Evolutionary conservation across 2,113 vertebrate species (phyloP), one percentile per base, ranked within the genome.

Genomic region (Atractosteus spatula): DNA sequence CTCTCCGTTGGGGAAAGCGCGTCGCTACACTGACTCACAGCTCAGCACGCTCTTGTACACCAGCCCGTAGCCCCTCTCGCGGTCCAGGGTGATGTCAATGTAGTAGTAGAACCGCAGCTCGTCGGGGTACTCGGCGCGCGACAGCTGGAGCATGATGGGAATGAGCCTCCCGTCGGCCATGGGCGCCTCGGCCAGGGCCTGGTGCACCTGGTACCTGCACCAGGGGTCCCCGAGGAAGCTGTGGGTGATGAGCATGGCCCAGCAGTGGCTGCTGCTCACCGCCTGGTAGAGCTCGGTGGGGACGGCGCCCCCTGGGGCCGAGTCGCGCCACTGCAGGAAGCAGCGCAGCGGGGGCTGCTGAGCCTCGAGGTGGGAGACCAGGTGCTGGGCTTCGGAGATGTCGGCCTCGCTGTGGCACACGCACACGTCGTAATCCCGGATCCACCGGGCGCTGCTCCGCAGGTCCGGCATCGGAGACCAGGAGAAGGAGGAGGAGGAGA

Each of bases 141-240:
- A 62, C 76, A 96, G 73, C 0, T 89, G 89, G 0, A 85, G 82
- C 68, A 95, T 8, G 71, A 95, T 75, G 0, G 96, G 96, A 74
- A 98, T 96, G 75, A 93, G 89, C 55, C 94, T 84, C 0, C 92
- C 92, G 0, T 92, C 87, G 0, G 93, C 84, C 74, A 89, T 81
- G 0, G 94, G 93, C 0, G 90, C 92, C 70, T 95, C 91, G 0
- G 84, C 86, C 77, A 98, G 63, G 0, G 88, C 91, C 75, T 96
- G 95, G 68, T 96, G 92, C 95, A 97, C 95, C 83, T 96, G 91
- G 78, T 94, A 97, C 56, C 63, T 84, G 86, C 95, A 97, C 94
- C 94, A 97, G 0, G 89, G 90, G 57, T 97, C 95, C 43, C 10
- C 75, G 3, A 96, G 85, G 82, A 97, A 98, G 79, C 80, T 5